Base-by-base conservation (phyloP, 2,797 vertebrate genomes). In the Diglossa cyanea region DNA sequence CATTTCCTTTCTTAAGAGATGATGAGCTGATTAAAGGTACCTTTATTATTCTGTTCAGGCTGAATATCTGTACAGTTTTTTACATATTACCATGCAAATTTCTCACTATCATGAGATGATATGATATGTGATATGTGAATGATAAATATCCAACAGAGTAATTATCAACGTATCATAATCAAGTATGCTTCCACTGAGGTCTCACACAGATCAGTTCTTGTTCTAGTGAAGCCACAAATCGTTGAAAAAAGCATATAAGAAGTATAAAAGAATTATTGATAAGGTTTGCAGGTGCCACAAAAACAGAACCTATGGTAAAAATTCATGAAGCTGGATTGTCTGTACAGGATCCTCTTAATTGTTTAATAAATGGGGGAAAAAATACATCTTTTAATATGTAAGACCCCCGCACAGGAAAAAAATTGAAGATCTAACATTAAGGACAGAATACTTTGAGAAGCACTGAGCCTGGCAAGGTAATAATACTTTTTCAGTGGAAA, bases 91-190 rank as follows among this genome's bases (percentile, higher is more conserved):
- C 42, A 83, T 48, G 50, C 50, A 89, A 94, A 80, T 91, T 80
- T 94, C 33, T 62, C 60, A 57, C 62, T 71, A 74, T 79, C 45
- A 65, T 79, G 60, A 88, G 57, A 25, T 0, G 0, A 48, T 76
- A 74, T 66, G 73, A 47, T 92, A 50, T 21, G 26, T 60, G 54
- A 44, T 90, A 88, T 70, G 70, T 2, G 5, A 76, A 75, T 88
- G 75, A 93, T 75, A 86, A 86, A 84, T 91, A 90, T 60, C 62
- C 60, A 92, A 40, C 44, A 91, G 44, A 60, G 16, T 90, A 83
- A 91, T 91, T 92, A 86, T 58, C 51, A 66, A 30, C 79, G 40
- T 87, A 71, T 94, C 40, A 53, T 61, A 67, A 87, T 88, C 72
- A 79, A 77, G 26, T 58, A 6, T 62, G 14, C 50, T 93, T 91